Conservation (phyloP, 1,140 invertebrate species). For the Brachionus rubens region DNA sequence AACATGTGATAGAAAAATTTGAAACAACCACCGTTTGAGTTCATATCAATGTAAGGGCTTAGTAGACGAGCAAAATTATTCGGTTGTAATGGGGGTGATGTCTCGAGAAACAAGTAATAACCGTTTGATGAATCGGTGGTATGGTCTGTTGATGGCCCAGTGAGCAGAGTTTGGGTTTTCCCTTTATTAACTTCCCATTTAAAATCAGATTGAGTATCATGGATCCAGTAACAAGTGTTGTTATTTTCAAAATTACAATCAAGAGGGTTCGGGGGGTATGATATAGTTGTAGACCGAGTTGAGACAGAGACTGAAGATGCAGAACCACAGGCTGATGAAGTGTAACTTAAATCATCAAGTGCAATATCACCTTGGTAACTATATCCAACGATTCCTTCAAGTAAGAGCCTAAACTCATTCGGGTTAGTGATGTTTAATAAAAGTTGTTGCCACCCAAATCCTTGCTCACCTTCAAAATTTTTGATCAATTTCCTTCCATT, state of each 20-base stretch:
- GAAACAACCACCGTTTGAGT: constrained; percentile 50
- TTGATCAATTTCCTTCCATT: constrained; percentile 47
- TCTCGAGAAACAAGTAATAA: constrained; percentile 75
- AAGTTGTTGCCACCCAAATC: constrained; percentile 51
- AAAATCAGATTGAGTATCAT: constrained; percentile 50
- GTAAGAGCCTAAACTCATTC: constrained; percentile 43
- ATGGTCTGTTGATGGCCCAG: constrained; percentile 52
- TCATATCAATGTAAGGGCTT: constrained; percentile 65
- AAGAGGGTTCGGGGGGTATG: neutral
- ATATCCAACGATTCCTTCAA: constrained; percentile 37
- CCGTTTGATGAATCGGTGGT: constrained; percentile 62
- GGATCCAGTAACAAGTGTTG: constrained; percentile 50
- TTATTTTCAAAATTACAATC: constrained; percentile 50
- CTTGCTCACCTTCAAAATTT: constrained; percentile 51
- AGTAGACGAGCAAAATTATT: constrained; percentile 72
- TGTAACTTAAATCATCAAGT: constrained; percentile 51
- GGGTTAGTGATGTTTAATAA: constrained; percentile 50
- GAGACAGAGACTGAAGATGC: neutral
- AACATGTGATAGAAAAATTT: constrained; percentile 75
- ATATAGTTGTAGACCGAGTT: constrained; percentile 28
- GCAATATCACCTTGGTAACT: constrained; percentile 52
- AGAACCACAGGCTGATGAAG: neutral
- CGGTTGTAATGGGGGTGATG: constrained; percentile 64
- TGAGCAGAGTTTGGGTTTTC: constrained; percentile 49
- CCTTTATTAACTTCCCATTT: constrained; percentile 51